These are phyloP conservation scores for Limonius californicus DNA, from an alignment of 1,140 invertebrate species.

Conservation along the genomic window DNA sequence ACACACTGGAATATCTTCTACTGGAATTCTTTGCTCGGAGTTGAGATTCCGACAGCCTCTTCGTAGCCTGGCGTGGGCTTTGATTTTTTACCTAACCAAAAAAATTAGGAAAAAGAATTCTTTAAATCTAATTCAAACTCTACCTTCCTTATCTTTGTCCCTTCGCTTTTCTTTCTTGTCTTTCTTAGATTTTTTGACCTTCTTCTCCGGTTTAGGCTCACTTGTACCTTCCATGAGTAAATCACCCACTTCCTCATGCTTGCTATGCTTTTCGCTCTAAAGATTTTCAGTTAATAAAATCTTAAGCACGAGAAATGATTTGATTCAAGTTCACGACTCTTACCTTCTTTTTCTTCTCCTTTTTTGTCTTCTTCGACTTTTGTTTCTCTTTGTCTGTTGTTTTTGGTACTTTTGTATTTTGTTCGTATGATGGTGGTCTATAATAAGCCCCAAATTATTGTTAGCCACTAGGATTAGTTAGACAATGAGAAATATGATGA, in stretches of 20 bases:
- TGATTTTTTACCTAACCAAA: slow-evolving; percentile 37
- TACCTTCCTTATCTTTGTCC: not conserved
- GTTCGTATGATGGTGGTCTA: slow-evolving; percentile 26
- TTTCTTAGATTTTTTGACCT: no score
- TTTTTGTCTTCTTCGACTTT: slow-evolving; percentile 30
- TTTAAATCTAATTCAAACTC: no score
- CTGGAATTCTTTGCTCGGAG: slow-evolving; percentile 81
- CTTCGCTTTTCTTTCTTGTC: slow-evolving; percentile 36
- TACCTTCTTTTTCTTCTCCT: slow-evolving; percentile 45
- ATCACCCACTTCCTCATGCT: no score
- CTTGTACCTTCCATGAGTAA: no score
- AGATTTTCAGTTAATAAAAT: no score
- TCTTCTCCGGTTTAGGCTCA: no score
- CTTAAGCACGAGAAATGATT: no score
- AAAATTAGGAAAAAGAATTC: no score
- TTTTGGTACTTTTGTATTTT: slow-evolving; percentile 27
- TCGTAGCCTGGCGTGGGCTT: slow-evolving; percentile 58
- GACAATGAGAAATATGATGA: no score
- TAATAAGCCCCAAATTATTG: slow-evolving; percentile 12
- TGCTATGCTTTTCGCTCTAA: no score
- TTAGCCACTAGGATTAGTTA: no score
- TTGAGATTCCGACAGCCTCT: slow-evolving; percentile 84
- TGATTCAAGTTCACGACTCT: no score
- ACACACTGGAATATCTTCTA: slow-evolving; percentile 8
- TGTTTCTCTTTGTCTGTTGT: slow-evolving; percentile 38